Base-by-base conservation (phyloP, 2,888 invertebrate species). In the Coelogynopora nodosa region DNA sequence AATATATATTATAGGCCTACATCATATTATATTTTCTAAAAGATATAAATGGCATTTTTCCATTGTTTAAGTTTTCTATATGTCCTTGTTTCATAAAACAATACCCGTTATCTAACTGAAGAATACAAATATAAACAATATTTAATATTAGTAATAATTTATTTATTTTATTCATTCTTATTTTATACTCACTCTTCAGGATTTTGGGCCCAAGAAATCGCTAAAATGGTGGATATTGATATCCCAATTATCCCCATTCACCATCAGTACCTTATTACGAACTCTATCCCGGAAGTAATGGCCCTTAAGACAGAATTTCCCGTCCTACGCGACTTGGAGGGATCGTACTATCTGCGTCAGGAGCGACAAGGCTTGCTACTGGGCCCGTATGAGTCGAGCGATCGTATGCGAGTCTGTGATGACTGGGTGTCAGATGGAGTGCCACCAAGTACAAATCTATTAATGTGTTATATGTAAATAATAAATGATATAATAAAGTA, bases 191-290 rank as follows among this genome's bases (percentile, higher is more conserved):
- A 5, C 49, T 49, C 87, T 88, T 29, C 88, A 91, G 93, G 93
- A 5, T 91, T 93, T 88, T 92, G 92, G 92, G 92, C 92, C 0
- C 90, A 90, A 80, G 92, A 93, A 88, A 90, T 93, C n/a, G 92
- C 91, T 0, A 88, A 90, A 74, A 87, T 92, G 87, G 89, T 90
- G 0, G 92, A 92, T 0, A 88, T 91, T 26, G 90, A 91, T 49
- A 88, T 92, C 0, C 93, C 93, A 0, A 88, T 92, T 1, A 91
- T 92, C 0, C 91, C 92, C 28, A 90, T 92, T 0, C 91, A 93
- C 87, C 93, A 93, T 88, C 93, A 93, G 88, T 93, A 92, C 88
- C 89, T 92, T 31, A 90, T 92, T 13, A 91, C 92, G 0, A 89
- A 89, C 30, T 88, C 90, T 0, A 89, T 92, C 27, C 90, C 90